Base-by-base conservation (phyloP, 2,888 invertebrate genomes). In the Itoplectis maculator region DNA sequence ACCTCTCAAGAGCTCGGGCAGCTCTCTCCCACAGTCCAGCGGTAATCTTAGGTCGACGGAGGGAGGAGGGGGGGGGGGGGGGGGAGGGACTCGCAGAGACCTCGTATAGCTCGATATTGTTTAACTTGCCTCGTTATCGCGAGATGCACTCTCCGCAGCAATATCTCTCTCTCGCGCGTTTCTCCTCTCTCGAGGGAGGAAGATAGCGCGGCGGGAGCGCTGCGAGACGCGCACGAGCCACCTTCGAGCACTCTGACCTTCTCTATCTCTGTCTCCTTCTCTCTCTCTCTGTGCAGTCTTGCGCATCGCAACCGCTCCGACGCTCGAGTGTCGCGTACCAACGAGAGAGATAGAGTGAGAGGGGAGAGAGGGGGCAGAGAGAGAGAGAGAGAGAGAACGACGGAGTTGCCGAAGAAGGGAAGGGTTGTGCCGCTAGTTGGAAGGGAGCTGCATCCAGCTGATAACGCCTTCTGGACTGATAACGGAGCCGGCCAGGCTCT, bases 121-220 rank as follows among this genome's bases (percentile, higher is more conserved):
- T 92, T 92, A 92, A 92, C 91, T 92, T 92, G 90, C 89, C 90
- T 89, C 91, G 92, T 92, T 92, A 92, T 92, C 92, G 90, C 92
- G 88, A 86, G 85, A 90, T 92, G 92, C 92, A 92, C 92, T 91
- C 91, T 92, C 91, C 91, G 90, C 91, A 92, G 90, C 84, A 85
- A 86, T 83, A 84, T 81, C 86, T 79, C 84, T 82, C 84, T 65
- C 49, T 20, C 79, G 18, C 68, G 47, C 47, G 68, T 2, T 5
- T 29, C 75, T 78, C 73, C 84, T 69, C 73, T 82, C 80, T 74
- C 85, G 66, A 61, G 83, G 82, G 84, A 81, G 72, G 73, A 82
- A 79, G 82, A 84, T 73, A 79, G 72, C 76, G 49, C n/a, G n/a
- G n/a, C n/a, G n/a, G n/a, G 49, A 77, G 59, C 6, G 70, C 66